Evolutionary conservation across 1,140 invertebrate species (phyloP), one percentile per base, ranked within the genome.

Genomic region (Hylaeus volcanicus): DNA sequence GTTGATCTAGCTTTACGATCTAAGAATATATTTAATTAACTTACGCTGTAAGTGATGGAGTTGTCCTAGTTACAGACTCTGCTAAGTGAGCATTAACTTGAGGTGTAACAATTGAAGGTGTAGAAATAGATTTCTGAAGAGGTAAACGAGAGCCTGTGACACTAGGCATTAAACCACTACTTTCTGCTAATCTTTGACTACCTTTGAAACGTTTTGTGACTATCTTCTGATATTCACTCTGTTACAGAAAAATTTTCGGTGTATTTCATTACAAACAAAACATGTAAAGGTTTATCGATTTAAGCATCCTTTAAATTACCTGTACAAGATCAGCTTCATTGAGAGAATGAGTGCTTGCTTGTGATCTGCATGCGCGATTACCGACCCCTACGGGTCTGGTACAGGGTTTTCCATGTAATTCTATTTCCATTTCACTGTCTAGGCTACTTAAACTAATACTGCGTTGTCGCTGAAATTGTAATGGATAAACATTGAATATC

Each of bases 121-220:
- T 98, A 12, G 97, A 98, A 81, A 98, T 96, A 68, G 97, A 98
- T 94, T 98, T 98, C 92, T 98, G 97, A 74, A 98, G 94, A 70
- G 97, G 97, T 85, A 98, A 94, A 66, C 96, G 94, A 82, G 96
- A 90, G 69, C 93, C 92, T 73, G 88, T 89, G 63, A 93, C 88
- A 15, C 92, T 95, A 72, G 96, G 95, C 84, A 95, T 93, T 76
- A 97, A 93, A 86, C 95, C 93, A 65, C 94, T 93, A 91, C 93
- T 94, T 94, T 94, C 94, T 92, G 92, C 94, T 95, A 92, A 90
- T 94, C 91, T 93, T 94, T 95, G 82, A 93, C 92, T 91, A 93
- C 93, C 87, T 94, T 93, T 91, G 71, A 79, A 79, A 58, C 84
- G 94, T 94, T 93, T 95, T 93, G 88, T 94, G 93, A 89, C 94